Evolutionary conservation across 2,888 invertebrate species (phyloP).

Genomic region (Busseola fusca): DNA sequence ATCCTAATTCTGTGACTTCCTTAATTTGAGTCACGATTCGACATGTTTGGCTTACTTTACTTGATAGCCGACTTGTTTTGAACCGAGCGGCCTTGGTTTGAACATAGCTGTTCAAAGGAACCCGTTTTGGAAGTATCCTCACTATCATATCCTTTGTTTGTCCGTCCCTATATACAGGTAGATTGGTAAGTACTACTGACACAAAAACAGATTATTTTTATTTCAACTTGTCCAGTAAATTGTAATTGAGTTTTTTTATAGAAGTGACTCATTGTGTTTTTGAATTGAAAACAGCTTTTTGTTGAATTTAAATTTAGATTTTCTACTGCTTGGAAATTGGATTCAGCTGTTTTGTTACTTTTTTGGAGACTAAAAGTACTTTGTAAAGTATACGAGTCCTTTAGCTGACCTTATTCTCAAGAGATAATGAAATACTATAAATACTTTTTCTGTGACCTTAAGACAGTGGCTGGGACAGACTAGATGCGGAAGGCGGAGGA

Average conservation of each 20-base stretch:
- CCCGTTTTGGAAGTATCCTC: constrained; percentile 47
- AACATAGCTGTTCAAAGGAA: constrained; percentile 36
- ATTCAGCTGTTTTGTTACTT: not conserved
- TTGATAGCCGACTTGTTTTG: constrained; percentile 45
- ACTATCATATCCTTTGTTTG: constrained; percentile 45
- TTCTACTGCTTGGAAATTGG: not conserved
- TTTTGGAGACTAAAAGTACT: not conserved
- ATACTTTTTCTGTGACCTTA: not conserved
- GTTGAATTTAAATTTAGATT: constrained; percentile 3
- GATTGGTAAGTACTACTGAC: constrained; percentile 4
- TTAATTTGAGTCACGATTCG: constrained; percentile 48
- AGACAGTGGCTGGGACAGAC: not conserved
- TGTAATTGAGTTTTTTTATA: constrained; percentile 20
- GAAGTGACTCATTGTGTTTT: constrained; percentile 23
- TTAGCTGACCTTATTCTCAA: constrained; percentile 7
- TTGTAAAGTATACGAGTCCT: not conserved
- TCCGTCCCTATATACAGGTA: not conserved
- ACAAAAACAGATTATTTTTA: constrained; percentile 29
- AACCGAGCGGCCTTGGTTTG: constrained; percentile 34
- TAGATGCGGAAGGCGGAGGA: not conserved
- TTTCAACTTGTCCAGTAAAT: constrained; percentile 20
- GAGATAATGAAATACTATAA: not conserved
- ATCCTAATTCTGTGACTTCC: constrained; percentile 47
- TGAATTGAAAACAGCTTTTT: constrained; percentile 14
- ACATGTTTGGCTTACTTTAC: constrained; percentile 51